A percentile compares a stretch with the other conserved stretches of the same genome.
These are phyloP conservation scores for Sminthurides aquaticus DNA, from an alignment of 2,888 invertebrate genomes.

Conservation along the genomic window DNA sequence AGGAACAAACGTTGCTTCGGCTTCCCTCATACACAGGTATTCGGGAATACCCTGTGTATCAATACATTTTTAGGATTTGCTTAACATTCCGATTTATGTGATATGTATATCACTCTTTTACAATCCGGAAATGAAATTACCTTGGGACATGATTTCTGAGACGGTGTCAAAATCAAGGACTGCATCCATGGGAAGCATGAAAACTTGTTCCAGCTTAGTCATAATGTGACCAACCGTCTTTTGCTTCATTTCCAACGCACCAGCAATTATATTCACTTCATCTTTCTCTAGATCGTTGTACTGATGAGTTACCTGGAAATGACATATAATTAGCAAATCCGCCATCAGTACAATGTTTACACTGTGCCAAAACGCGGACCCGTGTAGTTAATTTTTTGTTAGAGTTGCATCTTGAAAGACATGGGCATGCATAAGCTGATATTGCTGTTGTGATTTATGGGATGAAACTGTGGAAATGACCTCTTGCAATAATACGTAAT, in stretches of 20 bases:
- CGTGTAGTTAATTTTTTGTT: too few species aligned
- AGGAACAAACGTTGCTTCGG: conserved; percentile 50
- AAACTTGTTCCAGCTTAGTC: conserved; percentile 55
- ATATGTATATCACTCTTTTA: too few species aligned
- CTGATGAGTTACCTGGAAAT: conserved; percentile 45
- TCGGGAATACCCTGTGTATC: conserved; percentile 51
- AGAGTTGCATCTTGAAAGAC: too few species aligned
- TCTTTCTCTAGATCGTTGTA: conserved; percentile 48
- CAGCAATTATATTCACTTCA: conserved; percentile 54
- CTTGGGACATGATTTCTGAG: conserved; percentile 52
- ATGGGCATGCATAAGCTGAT: too few species aligned
- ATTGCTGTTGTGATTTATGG: too few species aligned
- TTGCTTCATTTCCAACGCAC: conserved; percentile 54
- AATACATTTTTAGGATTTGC: conserved; percentile 6
- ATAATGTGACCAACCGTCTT: conserved; percentile 55
- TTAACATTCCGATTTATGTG: too few species aligned
- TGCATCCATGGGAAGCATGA: conserved; percentile 53
- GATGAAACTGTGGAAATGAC: too few species aligned
- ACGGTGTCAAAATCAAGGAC: conserved; percentile 54
- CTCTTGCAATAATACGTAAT: too few species aligned
- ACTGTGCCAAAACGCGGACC: too few species aligned
- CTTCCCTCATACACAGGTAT: conserved; percentile 54
- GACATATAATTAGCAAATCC: neutral
- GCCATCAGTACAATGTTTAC: too few species aligned
- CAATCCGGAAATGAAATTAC: too few species aligned